Base-by-base conservation (phyloP, 2,888 invertebrate species). In the Mongoloraphidia duomilia region DNA sequence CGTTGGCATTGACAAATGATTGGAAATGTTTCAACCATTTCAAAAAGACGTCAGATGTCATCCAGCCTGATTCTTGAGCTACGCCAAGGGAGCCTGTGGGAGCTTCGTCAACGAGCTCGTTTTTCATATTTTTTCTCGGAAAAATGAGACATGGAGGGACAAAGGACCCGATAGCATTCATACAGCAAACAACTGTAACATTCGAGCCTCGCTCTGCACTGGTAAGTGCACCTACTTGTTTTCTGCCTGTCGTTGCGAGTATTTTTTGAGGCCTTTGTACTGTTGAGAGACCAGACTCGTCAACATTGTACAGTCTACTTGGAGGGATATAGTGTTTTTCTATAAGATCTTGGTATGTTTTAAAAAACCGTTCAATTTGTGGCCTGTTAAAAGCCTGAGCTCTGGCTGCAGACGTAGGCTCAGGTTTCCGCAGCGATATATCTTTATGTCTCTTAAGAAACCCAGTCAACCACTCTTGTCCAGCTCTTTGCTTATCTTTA, bases 241-340 rank as follows among this genome's bases (percentile, higher is more conserved):
- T 68, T 35, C 58, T 52, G 6, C 65, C 65, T 50, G 58, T 66
- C 36, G 53, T 46, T 36, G 65, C 61, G 51, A 65, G 49, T 47
- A 65, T 58, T 54, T 61, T 63, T 26, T 57, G 51, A n/a, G 62
- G 59, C 49, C 57, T 63, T 46, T 65, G 65, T 2, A 68, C 67
- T 4, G 66, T 69, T 17, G 64, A 61, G 6, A 67, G 50, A 0
- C 61, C 64, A 26, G 65, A 63, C 56, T 70, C 66, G 55, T 68
- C 66, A 34, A 63, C 50, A 53, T 66, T 66, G 49, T 60, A 66
- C 43, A 67, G 17, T 40, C 35, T 46, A 40, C 33, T 47, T n/a
- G 44, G 44, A 33, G 44, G 42, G n/a, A 49, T 49, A 34, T 47
- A 42, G 14, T 33, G 38, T 34, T 44, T 48, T 17, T 49, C 26